Conservation (phyloP, 2,888 invertebrate species). For the Erpobdella octoculata region DNA sequence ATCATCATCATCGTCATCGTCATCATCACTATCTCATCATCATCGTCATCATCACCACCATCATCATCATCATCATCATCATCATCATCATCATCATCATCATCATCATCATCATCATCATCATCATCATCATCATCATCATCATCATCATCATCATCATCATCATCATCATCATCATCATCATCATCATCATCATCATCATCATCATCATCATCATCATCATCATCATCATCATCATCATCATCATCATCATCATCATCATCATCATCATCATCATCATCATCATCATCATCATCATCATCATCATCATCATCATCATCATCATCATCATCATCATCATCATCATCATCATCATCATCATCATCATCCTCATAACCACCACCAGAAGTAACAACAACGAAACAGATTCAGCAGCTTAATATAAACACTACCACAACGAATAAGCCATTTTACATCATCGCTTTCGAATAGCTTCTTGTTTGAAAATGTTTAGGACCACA, state of each 20-base stretch:
- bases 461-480: too few relatives aligned
- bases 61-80: conserved; percentile 20
- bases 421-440: too few relatives aligned
- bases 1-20: not conserved
- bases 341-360: conserved; percentile 4
- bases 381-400: too few relatives aligned
- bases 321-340: not conserved
- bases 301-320: not conserved
- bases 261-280: not conserved
- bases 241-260: not conserved
- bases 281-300: not conserved
- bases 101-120: conserved; percentile 23
- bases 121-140: conserved; percentile 20
- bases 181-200: conserved; percentile 3
- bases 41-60: not conserved
- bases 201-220: conserved; percentile 6
- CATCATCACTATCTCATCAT: not conserved
- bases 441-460: too few relatives aligned
- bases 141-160: conserved; percentile 15
- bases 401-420: too few relatives aligned
- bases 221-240: conserved; percentile 11
- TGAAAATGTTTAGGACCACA: too few relatives aligned
- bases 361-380: not conserved
- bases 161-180: conserved; percentile 18
- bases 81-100: conserved; percentile 22